Conservation (phyloP, 2,797 vertebrate species). For the Columba guinea region DNA sequence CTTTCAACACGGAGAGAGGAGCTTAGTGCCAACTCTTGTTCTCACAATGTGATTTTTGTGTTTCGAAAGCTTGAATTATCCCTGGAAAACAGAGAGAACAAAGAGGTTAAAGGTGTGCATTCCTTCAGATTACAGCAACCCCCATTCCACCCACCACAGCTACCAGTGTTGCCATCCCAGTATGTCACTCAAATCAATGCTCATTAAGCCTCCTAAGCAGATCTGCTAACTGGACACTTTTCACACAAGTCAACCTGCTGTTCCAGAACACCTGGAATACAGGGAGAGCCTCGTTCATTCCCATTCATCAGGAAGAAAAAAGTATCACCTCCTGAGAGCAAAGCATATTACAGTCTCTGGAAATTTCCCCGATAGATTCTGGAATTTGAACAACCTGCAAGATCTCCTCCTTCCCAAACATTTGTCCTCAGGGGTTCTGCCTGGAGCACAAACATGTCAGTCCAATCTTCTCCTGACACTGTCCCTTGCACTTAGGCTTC, state of each 20-base stretch:
- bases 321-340: background rate
- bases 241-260: background rate
- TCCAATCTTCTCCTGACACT: background rate
- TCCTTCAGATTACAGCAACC: background rate
- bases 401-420: background rate
- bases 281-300: background rate
- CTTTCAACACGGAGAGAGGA: conserved; percentile 63
- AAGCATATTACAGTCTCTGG: background rate
- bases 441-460: background rate
- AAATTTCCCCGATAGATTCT: background rate
- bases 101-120: conserved; percentile 23
- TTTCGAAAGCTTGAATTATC: conserved; percentile 88
- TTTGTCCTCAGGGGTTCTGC: background rate
- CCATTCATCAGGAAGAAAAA: background rate
- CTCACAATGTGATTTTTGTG: conserved; percentile 86
- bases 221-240: background rate
- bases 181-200: background rate
- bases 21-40: conserved; percentile 71
- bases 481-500: background rate
- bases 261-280: background rate
- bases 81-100: conserved; percentile 76
- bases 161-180: background rate
- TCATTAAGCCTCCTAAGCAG: background rate
- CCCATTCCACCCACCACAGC: background rate
- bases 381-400: background rate